These are phyloP conservation scores for Gyrodactylus bullatarudis DNA, from an alignment of 1,140 invertebrate species.

Conservation along the genomic window DNA sequence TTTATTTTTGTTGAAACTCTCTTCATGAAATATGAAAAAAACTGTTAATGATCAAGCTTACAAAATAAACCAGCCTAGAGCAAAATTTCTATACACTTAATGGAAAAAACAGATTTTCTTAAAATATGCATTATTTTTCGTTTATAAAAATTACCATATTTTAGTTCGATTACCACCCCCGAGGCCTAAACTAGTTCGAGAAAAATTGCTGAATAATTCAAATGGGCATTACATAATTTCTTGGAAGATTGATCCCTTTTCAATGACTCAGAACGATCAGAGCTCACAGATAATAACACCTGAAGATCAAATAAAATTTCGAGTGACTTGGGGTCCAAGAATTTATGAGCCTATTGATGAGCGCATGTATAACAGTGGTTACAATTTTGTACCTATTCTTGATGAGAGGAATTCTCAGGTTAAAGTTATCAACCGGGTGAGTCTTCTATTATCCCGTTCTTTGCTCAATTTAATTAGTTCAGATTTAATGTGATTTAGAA, in stretches of 20 bases:
- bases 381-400: background rate
- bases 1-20: too few species aligned
- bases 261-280: background rate
- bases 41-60: too few species aligned
- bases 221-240: background rate
- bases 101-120: too few species aligned
- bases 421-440: conserved; percentile 3
- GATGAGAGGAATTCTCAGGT: background rate
- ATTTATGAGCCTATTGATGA: conserved; percentile 1
- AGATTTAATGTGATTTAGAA: too few species aligned
- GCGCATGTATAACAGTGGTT: background rate
- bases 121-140: too few species aligned
- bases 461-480: background rate
- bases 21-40: too few species aligned
- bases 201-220: background rate
- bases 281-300: background rate
- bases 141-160: too few species aligned
- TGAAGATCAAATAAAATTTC: background rate
- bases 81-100: too few species aligned
- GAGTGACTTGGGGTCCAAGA: conserved; percentile 2
- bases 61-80: too few species aligned
- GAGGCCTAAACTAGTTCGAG: background rate
- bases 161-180: too few species aligned
- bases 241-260: background rate
- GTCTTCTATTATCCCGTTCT: background rate